These are phyloP conservation scores for Aspidapion aeneum DNA, from an alignment of 2,888 invertebrate genomes.

Conservation along the genomic window DNA sequence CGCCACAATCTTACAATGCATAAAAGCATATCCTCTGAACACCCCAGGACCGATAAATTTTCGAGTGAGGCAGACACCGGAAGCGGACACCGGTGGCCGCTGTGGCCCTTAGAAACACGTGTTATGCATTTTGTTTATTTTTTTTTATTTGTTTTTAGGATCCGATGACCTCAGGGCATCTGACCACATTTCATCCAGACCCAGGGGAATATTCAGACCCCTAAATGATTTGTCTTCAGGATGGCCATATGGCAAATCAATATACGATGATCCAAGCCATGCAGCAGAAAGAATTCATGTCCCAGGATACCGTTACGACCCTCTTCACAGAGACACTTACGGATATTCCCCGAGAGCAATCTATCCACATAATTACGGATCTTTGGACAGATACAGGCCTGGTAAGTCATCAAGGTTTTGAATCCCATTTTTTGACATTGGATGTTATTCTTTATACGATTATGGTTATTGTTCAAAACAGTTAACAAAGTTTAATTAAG, in stretches of 20 bases:
- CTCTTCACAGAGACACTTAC: conserved; percentile 86
- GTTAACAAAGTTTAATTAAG: too few relatives aligned
- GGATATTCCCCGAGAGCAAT: conserved; percentile 86
- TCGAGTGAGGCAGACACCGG: too few relatives aligned
- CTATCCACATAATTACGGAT: conserved; percentile 81
- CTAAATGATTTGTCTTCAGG: conserved; percentile 66
- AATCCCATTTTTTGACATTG: too few relatives aligned
- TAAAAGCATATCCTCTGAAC: too few relatives aligned
- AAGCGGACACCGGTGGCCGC: too few relatives aligned
- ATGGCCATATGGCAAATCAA: conserved; percentile 80
- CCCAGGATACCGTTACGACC: conserved; percentile 87
- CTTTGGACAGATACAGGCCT: conserved; percentile 76
- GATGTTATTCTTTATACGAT: too few relatives aligned
- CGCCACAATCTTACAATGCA: too few relatives aligned
- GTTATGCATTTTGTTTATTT: too few relatives aligned
- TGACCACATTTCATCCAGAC: conserved; percentile 61
- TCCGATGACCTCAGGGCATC: conserved; percentile 90
- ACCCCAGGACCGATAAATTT: too few relatives aligned
- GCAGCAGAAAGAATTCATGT: conserved; percentile 82
- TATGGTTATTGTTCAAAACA: too few relatives aligned
- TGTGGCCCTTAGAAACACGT: too few relatives aligned
- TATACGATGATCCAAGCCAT: conserved; percentile 79
- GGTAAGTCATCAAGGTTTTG: conserved; percentile 58
- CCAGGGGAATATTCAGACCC: conserved; percentile 60
- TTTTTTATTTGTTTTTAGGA: conserved; percentile 54